Base-by-base conservation (phyloP, 1,140 invertebrate genomes). In the Fragariocoptes setiger region DNA sequence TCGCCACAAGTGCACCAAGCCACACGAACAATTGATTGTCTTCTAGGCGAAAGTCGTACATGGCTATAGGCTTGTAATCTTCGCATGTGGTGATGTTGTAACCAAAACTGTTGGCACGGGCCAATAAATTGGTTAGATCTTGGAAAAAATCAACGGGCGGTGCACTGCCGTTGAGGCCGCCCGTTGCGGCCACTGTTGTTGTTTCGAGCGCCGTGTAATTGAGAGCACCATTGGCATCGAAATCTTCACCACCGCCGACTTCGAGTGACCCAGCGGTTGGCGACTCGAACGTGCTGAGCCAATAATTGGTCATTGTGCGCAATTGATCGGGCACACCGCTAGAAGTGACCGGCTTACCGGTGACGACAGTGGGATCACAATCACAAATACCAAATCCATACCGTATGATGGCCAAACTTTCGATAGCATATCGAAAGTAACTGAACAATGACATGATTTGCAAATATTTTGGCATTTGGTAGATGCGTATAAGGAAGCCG, bases 401-500 rank as follows among this genome's bases (percentile, higher is more conserved):
- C 18, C 86, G 74, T 4, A 76, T 71, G 21, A 85, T 67, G 65
- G 88, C 71, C 4, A 75, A 69, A 3, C 78, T 76, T 61, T 88
- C 80, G 59, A 86, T 88, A n/a, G 76, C 74, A 54, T 86, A 86
- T 44, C 79, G 66, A 15, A 83, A 70, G 56, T 86, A 90, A 35
- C 76, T 80, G 4, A 77, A 59, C 59, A 85, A 88, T 3, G 80
- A 44, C 4, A 45, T 8, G 12, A 36, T 40, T 31, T 31, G 25
- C n/a, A 41, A 42, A 42, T 15, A 15, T 19, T 19, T 61, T 4
- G 82, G 82, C 51, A 90, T 80, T n/a, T 77, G 76, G 48, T 79
- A 70, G 54, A 88, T 74, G 52, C 77, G 82, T 17, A 86, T 76
- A 60, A 90, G 88, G 62, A 88, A 88, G 5, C 82, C 83, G 46